phyloP scores from a whole-genome alignment of 2,797 vertebrate species.

The Gastrophryne carolinensis region DNA sequence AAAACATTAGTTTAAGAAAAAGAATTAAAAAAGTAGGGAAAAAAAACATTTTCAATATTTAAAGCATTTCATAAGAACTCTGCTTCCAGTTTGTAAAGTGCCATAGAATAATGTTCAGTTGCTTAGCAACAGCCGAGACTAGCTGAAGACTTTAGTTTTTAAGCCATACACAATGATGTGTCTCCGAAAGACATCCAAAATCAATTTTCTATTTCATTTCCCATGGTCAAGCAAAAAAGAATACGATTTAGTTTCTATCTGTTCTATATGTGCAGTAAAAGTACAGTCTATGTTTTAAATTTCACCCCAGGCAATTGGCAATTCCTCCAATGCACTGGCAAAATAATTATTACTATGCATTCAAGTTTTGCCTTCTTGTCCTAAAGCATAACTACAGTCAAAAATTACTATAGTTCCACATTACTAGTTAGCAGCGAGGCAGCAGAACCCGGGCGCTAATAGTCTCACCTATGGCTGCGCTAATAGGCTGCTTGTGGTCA shows the following conservation, averaged over 20 bases:
- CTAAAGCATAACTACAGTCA: too few relatives aligned
- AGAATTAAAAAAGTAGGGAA: background rate
- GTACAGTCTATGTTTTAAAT: background rate
- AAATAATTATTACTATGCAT: too few relatives aligned
- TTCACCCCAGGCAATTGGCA: background rate
- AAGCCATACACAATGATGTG: constrained; percentile 4
- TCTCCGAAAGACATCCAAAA: background rate
- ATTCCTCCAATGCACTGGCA: background rate
- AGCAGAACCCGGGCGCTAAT: too few relatives aligned
- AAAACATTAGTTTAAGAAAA: background rate
- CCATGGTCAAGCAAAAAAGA: background rate
- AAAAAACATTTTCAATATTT: constrained; percentile 3
- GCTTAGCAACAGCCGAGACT: constrained; percentile 14
- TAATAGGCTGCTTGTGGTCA: too few relatives aligned
- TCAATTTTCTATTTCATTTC: background rate
- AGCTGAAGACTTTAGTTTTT: constrained; percentile 5
- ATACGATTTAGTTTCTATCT: background rate
- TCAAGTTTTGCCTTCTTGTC: too few relatives aligned
- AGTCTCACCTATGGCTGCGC: too few relatives aligned
- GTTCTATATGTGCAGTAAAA: background rate
- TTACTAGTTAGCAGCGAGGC: too few relatives aligned
- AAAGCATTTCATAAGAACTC: background rate
- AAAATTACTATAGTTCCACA: too few relatives aligned
- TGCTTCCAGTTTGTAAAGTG: background rate
- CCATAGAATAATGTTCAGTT: constrained; percentile 6